Conservation (phyloP, 2,797 vertebrate species). For the Rhinoraja longicauda region DNA sequence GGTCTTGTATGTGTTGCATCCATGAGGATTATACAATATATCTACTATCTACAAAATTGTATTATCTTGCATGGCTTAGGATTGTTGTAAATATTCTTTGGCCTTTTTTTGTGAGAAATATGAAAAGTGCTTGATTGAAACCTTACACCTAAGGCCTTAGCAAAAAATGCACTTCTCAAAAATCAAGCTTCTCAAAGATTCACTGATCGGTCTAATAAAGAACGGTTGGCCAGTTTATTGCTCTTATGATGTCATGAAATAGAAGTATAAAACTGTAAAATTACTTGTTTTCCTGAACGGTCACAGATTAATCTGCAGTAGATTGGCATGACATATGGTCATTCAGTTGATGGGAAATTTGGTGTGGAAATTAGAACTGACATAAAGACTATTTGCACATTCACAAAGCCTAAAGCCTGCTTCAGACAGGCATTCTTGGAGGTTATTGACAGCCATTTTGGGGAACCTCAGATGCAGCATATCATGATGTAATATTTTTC, state of each 20-base stretch:
- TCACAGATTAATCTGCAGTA: neutral
- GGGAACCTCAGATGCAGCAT: neutral
- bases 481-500: neutral
- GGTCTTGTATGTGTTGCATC: neutral
- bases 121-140: neutral
- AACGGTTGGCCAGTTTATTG: neutral
- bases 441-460: neutral
- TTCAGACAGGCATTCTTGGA: neutral
- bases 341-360: neutral
- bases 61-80: neutral
- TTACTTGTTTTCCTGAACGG: neutral
- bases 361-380: neutral
- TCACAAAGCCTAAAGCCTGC: neutral
- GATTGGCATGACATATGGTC: neutral
- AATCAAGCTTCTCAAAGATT: neutral
- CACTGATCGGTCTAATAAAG: neutral
- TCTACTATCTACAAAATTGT: neutral
- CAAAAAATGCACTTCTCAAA: no score
- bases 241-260: neutral
- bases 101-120: neutral
- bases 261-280: neutral
- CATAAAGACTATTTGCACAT: neutral
- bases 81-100: neutral
- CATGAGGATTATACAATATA: neutral
- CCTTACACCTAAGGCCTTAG: neutral